Percentiles rank a stretch among this genome's conserved stretches.
Evolutionary conservation across 2,888 invertebrate genomes (phyloP).

Genomic region (Spilosoma lubricipeda): DNA sequence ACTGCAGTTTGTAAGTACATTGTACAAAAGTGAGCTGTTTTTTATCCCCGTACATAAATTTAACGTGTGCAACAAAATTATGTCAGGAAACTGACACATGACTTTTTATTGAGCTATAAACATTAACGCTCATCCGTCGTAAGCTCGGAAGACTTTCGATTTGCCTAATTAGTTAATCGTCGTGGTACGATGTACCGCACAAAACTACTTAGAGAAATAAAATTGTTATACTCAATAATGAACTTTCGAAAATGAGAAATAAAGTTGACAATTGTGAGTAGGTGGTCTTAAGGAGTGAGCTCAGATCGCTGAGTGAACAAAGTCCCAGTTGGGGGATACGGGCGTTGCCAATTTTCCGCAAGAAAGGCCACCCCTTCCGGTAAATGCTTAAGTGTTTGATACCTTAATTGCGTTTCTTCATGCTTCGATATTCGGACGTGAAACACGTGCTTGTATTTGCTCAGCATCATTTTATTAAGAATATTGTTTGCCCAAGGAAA

Average conservation of each 20-base stretch:
- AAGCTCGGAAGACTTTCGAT: constrained; percentile 28
- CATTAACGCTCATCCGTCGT: constrained; percentile 26
- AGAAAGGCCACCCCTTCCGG: constrained; percentile 58
- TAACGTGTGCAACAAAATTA: not conserved
- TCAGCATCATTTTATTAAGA: constrained; percentile 8
- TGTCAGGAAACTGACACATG: constrained; percentile 32
- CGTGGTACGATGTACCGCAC: constrained; percentile 36
- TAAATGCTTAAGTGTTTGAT: constrained; percentile 63
- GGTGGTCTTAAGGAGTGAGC: constrained; percentile 21
- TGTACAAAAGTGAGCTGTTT: not conserved
- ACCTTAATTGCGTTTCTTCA: constrained; percentile 59
- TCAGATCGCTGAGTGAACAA: constrained; percentile 50
- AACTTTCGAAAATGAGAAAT: not conserved
- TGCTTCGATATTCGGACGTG: constrained; percentile 40
- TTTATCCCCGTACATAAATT: not conserved
- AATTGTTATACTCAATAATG: constrained; percentile 16
- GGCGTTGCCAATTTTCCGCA: constrained; percentile 63
- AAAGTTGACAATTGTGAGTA: constrained; percentile 33
- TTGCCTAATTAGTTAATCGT: constrained; percentile 52
- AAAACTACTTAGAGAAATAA: constrained; percentile 37
- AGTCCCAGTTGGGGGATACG: constrained; percentile 45
- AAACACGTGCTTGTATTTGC: constrained; percentile 33
- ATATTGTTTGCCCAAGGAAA: constrained; percentile 2
- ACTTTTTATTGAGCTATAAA: constrained; percentile 35
- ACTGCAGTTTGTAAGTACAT: no score